Evolutionary conservation across 1,140 invertebrate species (phyloP), one percentile per base, ranked within the genome.

Genomic region (Hypsibius dujardini): DNA sequence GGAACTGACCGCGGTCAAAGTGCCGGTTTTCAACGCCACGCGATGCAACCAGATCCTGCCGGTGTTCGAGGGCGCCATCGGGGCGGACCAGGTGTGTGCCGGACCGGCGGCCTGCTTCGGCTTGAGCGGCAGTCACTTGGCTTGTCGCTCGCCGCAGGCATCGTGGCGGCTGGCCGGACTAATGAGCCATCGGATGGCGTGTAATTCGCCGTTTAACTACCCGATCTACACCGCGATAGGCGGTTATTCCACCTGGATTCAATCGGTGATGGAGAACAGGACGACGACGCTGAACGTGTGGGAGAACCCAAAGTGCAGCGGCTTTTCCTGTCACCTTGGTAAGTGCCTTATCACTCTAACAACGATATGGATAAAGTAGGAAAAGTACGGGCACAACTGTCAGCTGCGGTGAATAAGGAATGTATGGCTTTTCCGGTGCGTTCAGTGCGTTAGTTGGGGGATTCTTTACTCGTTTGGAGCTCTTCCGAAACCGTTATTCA

Each of bases 161-260:
- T 7, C 12, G 45, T 67, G 62, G 62, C 12, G 12, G 12, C 42
- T 67, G 12, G 45, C 3, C 12, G 62, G 62, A 7, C 45, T 67
- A 42, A 67, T 67, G 62, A 67, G 62, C 42, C 42, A 67, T 67
- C 62, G 62, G 42, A 67, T 67, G 62, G 62, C 62, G 12, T 67
- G 62, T 42, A 67, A 67, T 15, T 67, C 62, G 45, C 12, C 62
- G 42, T 67, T 15, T 42, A 42, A 42, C 7, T 67, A 67, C 42
- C 62, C 62, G 45, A 42, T 67, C 42, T 67, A 67, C 62, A 67
- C 62, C 7, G 12, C 42, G 12, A 12, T 67, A 3, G 12, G 12
- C 12, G 45, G 62, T 42, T 67, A 67, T 67, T 12, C 42, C 3
- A 12, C 12, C 62, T 67, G 62, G 62, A 67, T 67, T 15, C 12